These are phyloP conservation scores for Lypha dubia DNA, from an alignment of 2,888 invertebrate genomes.

Conservation along the genomic window DNA sequence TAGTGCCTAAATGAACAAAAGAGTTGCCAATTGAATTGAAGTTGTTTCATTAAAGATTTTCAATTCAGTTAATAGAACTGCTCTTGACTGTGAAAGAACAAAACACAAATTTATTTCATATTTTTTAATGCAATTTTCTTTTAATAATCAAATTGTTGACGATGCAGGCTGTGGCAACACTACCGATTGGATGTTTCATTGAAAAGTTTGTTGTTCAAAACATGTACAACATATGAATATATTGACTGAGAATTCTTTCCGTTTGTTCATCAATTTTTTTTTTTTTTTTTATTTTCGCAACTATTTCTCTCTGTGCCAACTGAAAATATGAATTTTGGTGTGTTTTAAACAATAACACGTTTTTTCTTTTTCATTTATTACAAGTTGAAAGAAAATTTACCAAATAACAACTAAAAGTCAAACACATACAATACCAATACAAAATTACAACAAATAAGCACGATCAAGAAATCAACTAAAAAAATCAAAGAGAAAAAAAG, in stretches of 20 bases:
- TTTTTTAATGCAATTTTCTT: background rate
- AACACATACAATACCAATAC: conserved; percentile 38
- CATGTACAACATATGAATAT: conserved; percentile 55
- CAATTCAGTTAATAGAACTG: conserved; percentile 5
- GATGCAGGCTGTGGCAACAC: conserved; percentile 15
- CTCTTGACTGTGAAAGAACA: background rate
- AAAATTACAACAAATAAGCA: conserved; percentile 42
- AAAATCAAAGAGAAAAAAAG: conserved; percentile 11
- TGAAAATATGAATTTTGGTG: conserved; percentile 45
- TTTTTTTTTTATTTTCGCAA: background rate
- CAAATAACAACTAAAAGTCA: conserved; percentile 67
- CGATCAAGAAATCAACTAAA: background rate
- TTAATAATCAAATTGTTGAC: conserved; percentile 20
- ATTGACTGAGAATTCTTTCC: conserved; percentile 31
- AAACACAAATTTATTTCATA: background rate
- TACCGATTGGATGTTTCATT: background rate
- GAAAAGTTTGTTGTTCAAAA: conserved; percentile 38
- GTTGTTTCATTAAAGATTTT: conserved; percentile 13
- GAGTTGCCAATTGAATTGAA: conserved; percentile 40
- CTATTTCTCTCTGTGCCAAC: conserved; percentile 7
- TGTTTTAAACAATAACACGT: conserved; percentile 57
- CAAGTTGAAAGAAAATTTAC: conserved; percentile 59
- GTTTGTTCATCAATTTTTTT: background rate
- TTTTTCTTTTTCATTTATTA: conserved; percentile 60
- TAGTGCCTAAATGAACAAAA: background rate